Base-by-base conservation (phyloP, 2,888 invertebrate species). In the Lasioglossum vierecki region DNA sequence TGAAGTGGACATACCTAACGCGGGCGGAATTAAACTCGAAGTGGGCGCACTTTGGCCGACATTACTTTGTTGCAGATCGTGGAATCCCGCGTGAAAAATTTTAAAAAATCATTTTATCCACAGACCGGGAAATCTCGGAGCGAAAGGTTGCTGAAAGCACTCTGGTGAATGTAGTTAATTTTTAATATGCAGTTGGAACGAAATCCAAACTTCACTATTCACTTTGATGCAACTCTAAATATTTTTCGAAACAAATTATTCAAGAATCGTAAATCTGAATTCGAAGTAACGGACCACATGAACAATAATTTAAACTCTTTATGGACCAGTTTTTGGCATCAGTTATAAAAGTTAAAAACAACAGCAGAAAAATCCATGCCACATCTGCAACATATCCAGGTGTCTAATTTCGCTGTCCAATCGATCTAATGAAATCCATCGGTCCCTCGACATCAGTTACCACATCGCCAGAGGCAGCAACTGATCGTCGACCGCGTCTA, bases 401-500 rank as follows among this genome's bases (percentile, higher is more conserved):
- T 22, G 8, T 22, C 53, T 53, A 53, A 53, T 22, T 53, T 9
- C 53, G 53, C 8, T 22, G 53, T 2, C 53, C 8, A 22, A 53
- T 53, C 22, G 53, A 3, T 3, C 53, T 26, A 73, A 79, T 41
- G 15, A 53, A 73, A 73, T 79, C 66, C 46, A 26, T 44, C 15
- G 26, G 44, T 63, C 15, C n/a, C 30, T 53, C 79, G 53, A 73
- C 79, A 44, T 30, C 66, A n/a, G 39, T 3, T 26, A 57, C 4
- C 39, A 15, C n/a, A 75, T 73, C 72, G 22, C 22, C 13, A 22
- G 41, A 49, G 49, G 1, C 18, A 18, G 49, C 35, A 49, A 26
- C 46, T 26, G 26, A 80, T 80, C 68, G 13, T 15, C 72, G 72
- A 46, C 44, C 79, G 46, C 71, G 22, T 41, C n/a, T 79, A 79